Evolutionary conservation across 2,113 vertebrate species (phyloP).

Genomic region (Corynorhinus townsendii): DNA sequence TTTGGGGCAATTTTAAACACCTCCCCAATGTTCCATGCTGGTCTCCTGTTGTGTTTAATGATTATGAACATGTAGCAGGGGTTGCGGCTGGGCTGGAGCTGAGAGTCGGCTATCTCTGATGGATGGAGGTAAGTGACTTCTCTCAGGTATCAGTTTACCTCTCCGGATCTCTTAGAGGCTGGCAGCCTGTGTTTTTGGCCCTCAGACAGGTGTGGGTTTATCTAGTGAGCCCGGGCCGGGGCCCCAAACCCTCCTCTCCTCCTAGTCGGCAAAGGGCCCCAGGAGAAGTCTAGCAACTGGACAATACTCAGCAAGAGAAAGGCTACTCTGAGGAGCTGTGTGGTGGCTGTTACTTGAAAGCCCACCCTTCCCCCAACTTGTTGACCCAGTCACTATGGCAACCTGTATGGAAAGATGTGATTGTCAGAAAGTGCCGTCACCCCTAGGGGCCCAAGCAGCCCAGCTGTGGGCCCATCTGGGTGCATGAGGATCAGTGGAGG

Average conservation of each 20-base stretch:
- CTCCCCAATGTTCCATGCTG: background rate
- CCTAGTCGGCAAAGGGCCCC: background rate
- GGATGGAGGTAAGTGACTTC: background rate
- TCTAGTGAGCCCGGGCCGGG: background rate
- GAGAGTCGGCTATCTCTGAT: background rate
- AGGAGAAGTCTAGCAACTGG: background rate
- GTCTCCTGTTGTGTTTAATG: background rate
- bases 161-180: background rate
- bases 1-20: background rate
- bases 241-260: rapidly evolving
- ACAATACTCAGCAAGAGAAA: background rate
- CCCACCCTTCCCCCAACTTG: background rate
- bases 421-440: background rate
- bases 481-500: too few relatives aligned
- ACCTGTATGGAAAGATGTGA: background rate
- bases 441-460: background rate
- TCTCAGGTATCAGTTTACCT: background rate
- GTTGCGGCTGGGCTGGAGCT: background rate
- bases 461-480: background rate
- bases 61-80: background rate
- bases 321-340: background rate
- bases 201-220: background rate
- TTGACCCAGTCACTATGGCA: background rate
- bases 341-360: background rate
- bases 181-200: background rate